Evolutionary conservation across 2,113 vertebrate genomes (phyloP), one percentile per base, ranked within the genome.

Genomic region (Erythrocebus patas): DNA sequence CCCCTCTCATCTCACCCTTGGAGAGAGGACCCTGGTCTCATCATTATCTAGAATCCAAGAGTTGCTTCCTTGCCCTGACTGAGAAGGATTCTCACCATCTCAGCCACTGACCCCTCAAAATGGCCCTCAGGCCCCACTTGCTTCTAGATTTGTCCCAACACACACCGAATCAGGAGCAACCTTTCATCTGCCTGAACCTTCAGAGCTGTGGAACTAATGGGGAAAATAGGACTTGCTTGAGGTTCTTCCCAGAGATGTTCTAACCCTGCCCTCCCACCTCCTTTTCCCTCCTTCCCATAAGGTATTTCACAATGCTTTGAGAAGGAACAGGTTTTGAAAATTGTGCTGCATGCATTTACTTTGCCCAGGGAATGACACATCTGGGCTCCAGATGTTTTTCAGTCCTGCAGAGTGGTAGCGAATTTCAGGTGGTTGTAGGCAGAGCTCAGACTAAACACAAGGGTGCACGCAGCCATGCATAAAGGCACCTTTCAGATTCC

Each of bases 391-490:
- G 98, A 98, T 99, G 98, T 98, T 98, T 75, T 55, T 66, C 0
- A 1, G 50, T 93, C 97, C 94, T 81, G 93, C 96, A 32, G 94
- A 97, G 95, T 98, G 70, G 90, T 96, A 97, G 98, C 93, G 91
- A 80, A n/a, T 97, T 91, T 78, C 98, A 88, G 97, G 97, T 96
- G 48, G 48, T 70, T 97, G 93, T 96, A 97, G 86, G 66, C 66
- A n/a, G 95, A 97, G 98, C 98, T 98, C 95, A 99, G 98, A 98
- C 98, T 98, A 99, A 99, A 98, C 98, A 98, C 87, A 96, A 91
- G 92, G 97, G 91, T 96, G 98, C 98, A 78, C 97, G 88, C 79
- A 81, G 78, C 91, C 0, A 85, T 90, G 5, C 66, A 98, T 94
- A 98, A 97, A 96, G 97, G 92, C 92, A 76, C 95, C 96, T 98